Evolutionary conservation across 1,140 invertebrate species (phyloP).

Genomic region (Planococcus citri): DNA sequence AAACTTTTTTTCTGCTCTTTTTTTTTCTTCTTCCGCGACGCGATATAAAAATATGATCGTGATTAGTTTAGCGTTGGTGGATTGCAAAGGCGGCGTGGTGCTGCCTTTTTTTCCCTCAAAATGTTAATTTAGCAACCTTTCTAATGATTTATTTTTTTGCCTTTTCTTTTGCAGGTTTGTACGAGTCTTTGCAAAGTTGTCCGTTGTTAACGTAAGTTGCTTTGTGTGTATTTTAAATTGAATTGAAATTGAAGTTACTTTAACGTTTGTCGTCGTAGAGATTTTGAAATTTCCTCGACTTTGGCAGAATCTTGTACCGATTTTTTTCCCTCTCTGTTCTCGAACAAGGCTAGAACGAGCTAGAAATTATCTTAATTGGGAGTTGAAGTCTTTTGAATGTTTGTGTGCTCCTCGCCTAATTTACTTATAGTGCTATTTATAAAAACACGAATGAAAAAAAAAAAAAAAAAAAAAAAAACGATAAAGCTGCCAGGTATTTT

Average conservation of each 20-base stretch:
- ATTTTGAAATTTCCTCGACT: too few relatives aligned
- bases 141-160: background rate
- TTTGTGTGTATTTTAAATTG: background rate
- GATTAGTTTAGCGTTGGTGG: conserved; percentile 1
- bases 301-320: too few relatives aligned
- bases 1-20: background rate
- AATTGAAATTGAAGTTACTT: background rate
- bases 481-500: too few relatives aligned
- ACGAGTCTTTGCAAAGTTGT: background rate
- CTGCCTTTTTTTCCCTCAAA: background rate
- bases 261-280: background rate
- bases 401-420: too few relatives aligned
- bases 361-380: too few relatives aligned
- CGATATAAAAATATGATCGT: background rate
- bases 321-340: too few relatives aligned
- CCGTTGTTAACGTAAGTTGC: background rate
- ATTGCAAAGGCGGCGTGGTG: background rate
- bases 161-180: background rate
- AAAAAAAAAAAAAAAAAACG: too few relatives aligned
- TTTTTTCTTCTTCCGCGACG: too few relatives aligned
- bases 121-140: background rate
- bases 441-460: too few relatives aligned
- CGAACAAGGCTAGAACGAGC: too few relatives aligned
- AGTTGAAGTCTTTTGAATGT: too few relatives aligned
- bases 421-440: too few relatives aligned